Percentiles rank a stretch among this genome's conserved stretches.
Evolutionary conservation across 2,888 invertebrate species (phyloP).

Genomic region (Tetanocera ferruginea): DNA sequence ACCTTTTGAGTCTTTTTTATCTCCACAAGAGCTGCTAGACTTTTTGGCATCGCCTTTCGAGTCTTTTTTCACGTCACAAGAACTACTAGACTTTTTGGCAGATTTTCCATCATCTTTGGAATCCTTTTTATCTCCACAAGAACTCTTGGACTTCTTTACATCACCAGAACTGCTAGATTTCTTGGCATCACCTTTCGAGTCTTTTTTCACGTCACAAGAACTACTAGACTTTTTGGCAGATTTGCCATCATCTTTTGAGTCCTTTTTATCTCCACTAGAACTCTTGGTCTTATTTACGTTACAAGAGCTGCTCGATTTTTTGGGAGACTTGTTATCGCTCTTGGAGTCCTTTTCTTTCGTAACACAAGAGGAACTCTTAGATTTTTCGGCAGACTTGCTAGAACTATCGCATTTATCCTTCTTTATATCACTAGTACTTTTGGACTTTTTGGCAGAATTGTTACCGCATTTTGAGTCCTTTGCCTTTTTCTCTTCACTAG

Average conservation of each 20-base stretch:
- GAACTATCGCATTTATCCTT: background rate
- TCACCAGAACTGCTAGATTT: constrained; percentile 17
- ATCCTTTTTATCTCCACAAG: constrained; percentile 1
- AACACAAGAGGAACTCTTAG: background rate
- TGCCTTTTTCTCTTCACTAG: background rate
- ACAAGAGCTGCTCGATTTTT: background rate
- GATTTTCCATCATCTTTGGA: constrained; percentile 16
- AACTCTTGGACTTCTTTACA: background rate
- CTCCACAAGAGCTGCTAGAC: background rate
- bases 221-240: background rate
- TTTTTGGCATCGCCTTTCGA: no score
- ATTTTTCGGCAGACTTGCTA: constrained; percentile 2
- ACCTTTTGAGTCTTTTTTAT: no score
- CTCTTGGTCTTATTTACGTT: background rate
- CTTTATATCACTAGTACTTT: background rate
- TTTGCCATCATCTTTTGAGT: background rate
- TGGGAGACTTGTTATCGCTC: background rate
- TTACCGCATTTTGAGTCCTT: background rate
- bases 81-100: background rate
- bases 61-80: no score
- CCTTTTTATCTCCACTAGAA: background rate
- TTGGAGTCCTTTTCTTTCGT: constrained; percentile 22
- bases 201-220: background rate
- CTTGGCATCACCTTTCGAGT: background rate
- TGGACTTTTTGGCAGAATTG: background rate